A percentile compares a stretch with the other conserved stretches of the same genome.
Evolutionary conservation across 2,888 invertebrate genomes (phyloP).

Genomic region (Stenoptilia bipunctidactyla): DNA sequence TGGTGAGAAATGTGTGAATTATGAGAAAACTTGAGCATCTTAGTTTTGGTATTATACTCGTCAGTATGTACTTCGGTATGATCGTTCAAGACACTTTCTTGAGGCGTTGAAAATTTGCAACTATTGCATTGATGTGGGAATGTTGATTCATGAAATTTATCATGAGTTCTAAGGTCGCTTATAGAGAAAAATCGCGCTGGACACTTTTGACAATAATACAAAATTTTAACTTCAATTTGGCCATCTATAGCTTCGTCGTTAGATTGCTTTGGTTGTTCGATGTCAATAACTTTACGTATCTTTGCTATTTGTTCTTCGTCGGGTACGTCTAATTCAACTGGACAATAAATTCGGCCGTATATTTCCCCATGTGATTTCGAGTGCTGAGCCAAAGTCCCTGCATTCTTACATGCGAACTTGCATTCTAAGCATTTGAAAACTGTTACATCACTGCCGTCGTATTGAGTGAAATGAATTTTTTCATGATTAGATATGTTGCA

Average conservation of each 20-base stretch:
- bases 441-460: slow-evolving; percentile 65
- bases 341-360: slow-evolving; percentile 78
- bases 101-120: slow-evolving; percentile 82
- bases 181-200: slow-evolving; percentile 86
- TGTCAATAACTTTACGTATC: slow-evolving; percentile 47
- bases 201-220: slow-evolving; percentile 85
- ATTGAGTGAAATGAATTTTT: slow-evolving; percentile 76
- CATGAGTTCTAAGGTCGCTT: slow-evolving; percentile 80
- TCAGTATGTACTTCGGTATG: slow-evolving; percentile 82
- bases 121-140: slow-evolving; percentile 78
- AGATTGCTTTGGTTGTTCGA: slow-evolving; percentile 33
- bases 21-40: slow-evolving; percentile 75
- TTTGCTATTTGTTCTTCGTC: slow-evolving; percentile 76
- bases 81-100: slow-evolving; percentile 75
- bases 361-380: slow-evolving; percentile 81
- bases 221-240: slow-evolving; percentile 40
- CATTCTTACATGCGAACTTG: slow-evolving; percentile 82
- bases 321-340: slow-evolving; percentile 74
- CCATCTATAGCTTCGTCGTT: slow-evolving; percentile 35
- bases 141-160: slow-evolving; percentile 76
- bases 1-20: slow-evolving; percentile 74
- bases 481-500: slow-evolving; percentile 88
- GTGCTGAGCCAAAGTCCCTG: slow-evolving; percentile 78
- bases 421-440: slow-evolving; percentile 80
- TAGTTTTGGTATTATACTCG: slow-evolving; percentile 84